phyloP scores from a whole-genome alignment of 2,113 vertebrate genomes.

The Etheostoma cragini region DNA sequence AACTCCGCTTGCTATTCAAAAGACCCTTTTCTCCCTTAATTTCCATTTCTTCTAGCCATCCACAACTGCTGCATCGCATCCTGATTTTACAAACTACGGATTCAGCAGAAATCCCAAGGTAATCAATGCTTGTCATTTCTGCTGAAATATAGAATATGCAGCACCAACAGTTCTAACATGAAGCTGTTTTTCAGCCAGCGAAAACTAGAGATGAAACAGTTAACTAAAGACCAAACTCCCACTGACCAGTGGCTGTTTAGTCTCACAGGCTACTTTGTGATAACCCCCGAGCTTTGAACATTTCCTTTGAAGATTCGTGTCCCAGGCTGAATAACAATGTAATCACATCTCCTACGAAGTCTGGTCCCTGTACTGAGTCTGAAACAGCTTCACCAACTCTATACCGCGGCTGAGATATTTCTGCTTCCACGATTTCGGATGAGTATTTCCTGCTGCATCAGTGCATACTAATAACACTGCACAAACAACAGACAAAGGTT shows the following conservation, averaged over 20 bases:
- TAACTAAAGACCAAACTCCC: not conserved
- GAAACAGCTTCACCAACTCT: not conserved
- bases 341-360: constrained; percentile 14
- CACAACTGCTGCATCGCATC: too few species aligned
- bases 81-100: too few species aligned
- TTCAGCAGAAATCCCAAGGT: too few species aligned
- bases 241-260: not conserved
- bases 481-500: constrained; percentile 11
- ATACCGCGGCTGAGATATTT: not conserved
- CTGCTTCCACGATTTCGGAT: constrained; percentile 13
- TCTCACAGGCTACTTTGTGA: constrained; percentile 4
- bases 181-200: not conserved
- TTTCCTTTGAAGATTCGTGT: constrained; percentile 20
- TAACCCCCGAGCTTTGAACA: constrained; percentile 11
- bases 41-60: too few species aligned
- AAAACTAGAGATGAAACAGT: not conserved
- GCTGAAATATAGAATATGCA: not conserved
- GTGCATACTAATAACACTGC: constrained; percentile 21
- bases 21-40: too few species aligned
- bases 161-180: not conserved
- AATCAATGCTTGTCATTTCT: not conserved
- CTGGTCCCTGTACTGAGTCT: not conserved
- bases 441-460: constrained; percentile 4
- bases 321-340: constrained; percentile 19
- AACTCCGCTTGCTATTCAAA: too few species aligned